Percentiles rank a stretch among this genome's conserved stretches.
phyloP scores from a whole-genome alignment of 2,888 invertebrate species.

The Prosapia bicincta region DNA sequence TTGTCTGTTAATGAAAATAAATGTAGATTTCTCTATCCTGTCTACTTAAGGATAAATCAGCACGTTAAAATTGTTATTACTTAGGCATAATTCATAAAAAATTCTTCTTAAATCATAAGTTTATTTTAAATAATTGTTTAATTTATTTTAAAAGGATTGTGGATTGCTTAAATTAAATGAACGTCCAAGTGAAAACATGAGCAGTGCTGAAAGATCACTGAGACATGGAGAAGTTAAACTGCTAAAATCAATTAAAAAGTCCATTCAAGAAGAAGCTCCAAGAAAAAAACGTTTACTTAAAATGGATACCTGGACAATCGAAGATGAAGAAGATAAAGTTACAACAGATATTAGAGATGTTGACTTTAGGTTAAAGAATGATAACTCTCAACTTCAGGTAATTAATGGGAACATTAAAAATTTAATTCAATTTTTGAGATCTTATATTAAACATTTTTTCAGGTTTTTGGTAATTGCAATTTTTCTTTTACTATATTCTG shows the following conservation, averaged over 20 bases:
- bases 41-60: no score
- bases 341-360: slow-evolving; percentile 76
- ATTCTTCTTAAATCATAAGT: no score
- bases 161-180: slow-evolving; percentile 51
- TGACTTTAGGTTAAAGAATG: slow-evolving; percentile 80
- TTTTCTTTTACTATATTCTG: no score
- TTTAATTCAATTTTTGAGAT: no score
- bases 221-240: slow-evolving; percentile 88
- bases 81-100: no score
- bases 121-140: no score
- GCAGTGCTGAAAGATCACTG: slow-evolving; percentile 71
- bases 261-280: slow-evolving; percentile 61
- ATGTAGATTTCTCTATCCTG: no score
- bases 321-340: slow-evolving; percentile 46
- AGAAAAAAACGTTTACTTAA: slow-evolving; percentile 73
- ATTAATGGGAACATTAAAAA: no score
- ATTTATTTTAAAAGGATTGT: slow-evolving; percentile 52
- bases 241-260: slow-evolving; percentile 72
- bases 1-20: no score
- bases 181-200: slow-evolving; percentile 40
- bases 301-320: slow-evolving; percentile 62
- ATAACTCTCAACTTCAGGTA: slow-evolving; percentile 67
- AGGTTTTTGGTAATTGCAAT: no score
- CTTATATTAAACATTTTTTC: no score
- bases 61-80: no score